A percentile compares a stretch with the other conserved stretches of the same genome.
These are phyloP conservation scores for Engraulis encrasicolus DNA, from an alignment of 2,113 vertebrate species.

Conservation along the genomic window DNA sequence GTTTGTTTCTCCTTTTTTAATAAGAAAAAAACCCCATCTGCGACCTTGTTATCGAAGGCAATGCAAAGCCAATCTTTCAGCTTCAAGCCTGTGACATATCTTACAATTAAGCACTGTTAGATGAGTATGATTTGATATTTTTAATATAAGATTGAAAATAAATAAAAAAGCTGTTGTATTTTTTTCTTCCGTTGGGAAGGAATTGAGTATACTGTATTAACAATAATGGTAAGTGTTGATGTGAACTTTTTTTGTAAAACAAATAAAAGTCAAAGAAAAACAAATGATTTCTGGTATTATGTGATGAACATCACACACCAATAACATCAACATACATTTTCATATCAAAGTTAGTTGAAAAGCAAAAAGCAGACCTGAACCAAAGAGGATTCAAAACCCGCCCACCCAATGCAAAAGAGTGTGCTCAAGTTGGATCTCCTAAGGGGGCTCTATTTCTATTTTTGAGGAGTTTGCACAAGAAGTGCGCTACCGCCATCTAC, in stretches of 20 bases:
- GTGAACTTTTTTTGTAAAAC: slow-evolving; percentile 75
- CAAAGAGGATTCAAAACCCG: too few relatives aligned
- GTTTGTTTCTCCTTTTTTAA: slow-evolving; percentile 37
- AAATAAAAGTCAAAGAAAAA: slow-evolving; percentile 72
- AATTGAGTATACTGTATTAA: slow-evolving; percentile 76
- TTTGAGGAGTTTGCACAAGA: too few relatives aligned
- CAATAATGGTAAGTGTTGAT: slow-evolving; percentile 74
- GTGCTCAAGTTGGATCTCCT: too few relatives aligned
- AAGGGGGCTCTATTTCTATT: too few relatives aligned
- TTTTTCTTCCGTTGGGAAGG: slow-evolving; percentile 75
- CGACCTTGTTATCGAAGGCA: slow-evolving; percentile 48
- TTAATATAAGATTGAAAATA: slow-evolving; percentile 78
- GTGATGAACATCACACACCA: too few relatives aligned
- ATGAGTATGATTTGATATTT: slow-evolving; percentile 80
- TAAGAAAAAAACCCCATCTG: too few relatives aligned
- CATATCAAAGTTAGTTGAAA: too few relatives aligned
- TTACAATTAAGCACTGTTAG: slow-evolving; percentile 74
- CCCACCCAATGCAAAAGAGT: too few relatives aligned
- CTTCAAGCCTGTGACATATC: slow-evolving; percentile 72
- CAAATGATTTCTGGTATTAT: slow-evolving; percentile 23
- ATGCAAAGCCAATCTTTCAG: slow-evolving; percentile 66
- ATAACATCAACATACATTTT: too few relatives aligned
- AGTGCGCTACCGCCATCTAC: too few relatives aligned
- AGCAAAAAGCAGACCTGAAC: too few relatives aligned
- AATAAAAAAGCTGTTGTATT: slow-evolving; percentile 73